These are phyloP conservation scores for Antheraea pernyi DNA, from an alignment of 1,140 invertebrate species.

Conservation along the genomic window DNA sequence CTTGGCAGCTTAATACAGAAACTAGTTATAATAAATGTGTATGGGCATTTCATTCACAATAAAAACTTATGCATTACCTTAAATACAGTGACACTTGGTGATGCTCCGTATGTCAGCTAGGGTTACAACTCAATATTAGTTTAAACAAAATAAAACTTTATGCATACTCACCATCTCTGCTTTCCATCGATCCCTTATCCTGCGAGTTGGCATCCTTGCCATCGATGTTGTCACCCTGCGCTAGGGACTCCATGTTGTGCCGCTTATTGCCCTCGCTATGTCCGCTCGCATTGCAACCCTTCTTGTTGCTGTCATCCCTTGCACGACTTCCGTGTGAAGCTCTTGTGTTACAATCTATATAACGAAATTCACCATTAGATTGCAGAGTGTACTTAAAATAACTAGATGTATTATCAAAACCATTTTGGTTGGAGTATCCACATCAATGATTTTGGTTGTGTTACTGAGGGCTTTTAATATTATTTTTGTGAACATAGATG, in stretches of 20 bases:
- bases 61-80: not conserved
- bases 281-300: slow-evolving; percentile 62
- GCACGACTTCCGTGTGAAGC: slow-evolving; percentile 54
- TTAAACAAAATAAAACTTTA: not conserved
- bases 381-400: not conserved
- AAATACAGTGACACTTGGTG: not conserved
- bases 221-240: slow-evolving; percentile 68
- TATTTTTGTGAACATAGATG: no score
- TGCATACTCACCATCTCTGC: slow-evolving; percentile 56
- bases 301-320: slow-evolving; percentile 75
- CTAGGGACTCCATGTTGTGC: slow-evolving; percentile 71
- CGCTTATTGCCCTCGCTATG: slow-evolving; percentile 54
- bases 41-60: not conserved
- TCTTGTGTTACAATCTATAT: slow-evolving; percentile 59
- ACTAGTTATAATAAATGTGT: not conserved
- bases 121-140: not conserved
- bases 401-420: no score
- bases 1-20: not conserved
- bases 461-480: no score
- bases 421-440: no score
- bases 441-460: no score
- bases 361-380: not conserved
- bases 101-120: not conserved
- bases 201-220: slow-evolving; percentile 58
- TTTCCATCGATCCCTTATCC: slow-evolving; percentile 61